Conservation (phyloP, 2,888 invertebrate genomes). For the Euplagia quadripunctaria region DNA sequence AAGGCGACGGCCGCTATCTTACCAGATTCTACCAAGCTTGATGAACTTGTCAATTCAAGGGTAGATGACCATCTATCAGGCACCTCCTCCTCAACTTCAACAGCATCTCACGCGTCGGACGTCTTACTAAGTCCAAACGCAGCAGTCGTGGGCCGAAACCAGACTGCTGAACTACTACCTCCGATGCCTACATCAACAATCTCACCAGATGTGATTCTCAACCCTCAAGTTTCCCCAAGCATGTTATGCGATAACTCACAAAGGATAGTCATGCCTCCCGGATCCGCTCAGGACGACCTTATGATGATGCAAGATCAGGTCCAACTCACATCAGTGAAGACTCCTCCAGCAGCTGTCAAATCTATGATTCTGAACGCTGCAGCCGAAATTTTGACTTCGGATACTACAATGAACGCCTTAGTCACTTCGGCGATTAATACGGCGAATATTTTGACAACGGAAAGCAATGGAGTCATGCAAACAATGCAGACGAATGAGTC, state of each 20-base stretch:
- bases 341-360: slow-evolving; percentile 89
- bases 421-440: slow-evolving; percentile 87
- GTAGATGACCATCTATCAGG: slow-evolving; percentile 79
- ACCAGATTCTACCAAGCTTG: slow-evolving; percentile 84
- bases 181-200: slow-evolving; percentile 71
- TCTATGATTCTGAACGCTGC: slow-evolving; percentile 93
- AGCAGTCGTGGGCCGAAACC: slow-evolving; percentile 68
- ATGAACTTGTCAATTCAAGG: slow-evolving; percentile 86
- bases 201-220: slow-evolving; percentile 88
- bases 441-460: slow-evolving; percentile 79
- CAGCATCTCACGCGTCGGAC: slow-evolving; percentile 75
- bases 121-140: slow-evolving; percentile 72
- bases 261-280: slow-evolving; percentile 62
- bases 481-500: slow-evolving; percentile 56
- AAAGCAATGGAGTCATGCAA: slow-evolving; percentile 58
- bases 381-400: slow-evolving; percentile 90
- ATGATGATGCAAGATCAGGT: slow-evolving; percentile 79
- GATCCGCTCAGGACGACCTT: slow-evolving; percentile 68
- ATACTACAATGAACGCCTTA: slow-evolving; percentile 87
- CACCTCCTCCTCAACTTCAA: slow-evolving; percentile 67
- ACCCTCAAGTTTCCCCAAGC: slow-evolving; percentile 87
- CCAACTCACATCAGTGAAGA: slow-evolving; percentile 79
- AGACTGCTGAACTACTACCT: slow-evolving; percentile 70
- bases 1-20: slow-evolving; percentile 80
- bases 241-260: slow-evolving; percentile 78